Conservation (phyloP, 2,113 vertebrate genomes). For the Brachyhypopomus gauderio region DNA sequence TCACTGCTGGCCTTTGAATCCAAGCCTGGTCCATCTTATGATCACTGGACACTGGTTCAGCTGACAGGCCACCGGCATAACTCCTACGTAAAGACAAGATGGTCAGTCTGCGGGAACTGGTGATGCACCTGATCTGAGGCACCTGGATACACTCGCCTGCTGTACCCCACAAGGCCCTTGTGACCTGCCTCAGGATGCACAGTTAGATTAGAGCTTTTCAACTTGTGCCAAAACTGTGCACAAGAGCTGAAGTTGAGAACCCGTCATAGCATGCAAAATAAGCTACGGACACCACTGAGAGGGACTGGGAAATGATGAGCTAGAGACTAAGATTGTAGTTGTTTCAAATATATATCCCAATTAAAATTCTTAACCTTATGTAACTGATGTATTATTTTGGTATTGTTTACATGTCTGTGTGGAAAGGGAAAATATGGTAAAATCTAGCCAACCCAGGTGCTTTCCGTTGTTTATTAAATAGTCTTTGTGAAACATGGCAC, state of each 20-base stretch:
- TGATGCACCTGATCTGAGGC: not conserved
- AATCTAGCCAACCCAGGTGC: not conserved
- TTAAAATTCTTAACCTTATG: not conserved
- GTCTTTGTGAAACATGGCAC: not conserved
- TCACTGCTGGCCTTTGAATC: too few species aligned
- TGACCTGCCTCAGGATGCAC: not conserved
- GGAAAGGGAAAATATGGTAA: not conserved
- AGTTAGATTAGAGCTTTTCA: too few species aligned
- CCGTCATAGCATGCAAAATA: not conserved
- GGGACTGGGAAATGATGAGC: not conserved
- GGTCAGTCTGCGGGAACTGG: too few species aligned
- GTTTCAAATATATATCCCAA: not conserved
- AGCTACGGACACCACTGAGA: not conserved
- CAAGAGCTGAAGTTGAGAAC: too few species aligned
- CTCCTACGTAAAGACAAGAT: too few species aligned
- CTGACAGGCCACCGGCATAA: too few species aligned
- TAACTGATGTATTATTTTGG: not conserved
- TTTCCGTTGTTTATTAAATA: not conserved
- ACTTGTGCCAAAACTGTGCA: too few species aligned
- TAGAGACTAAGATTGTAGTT: not conserved
- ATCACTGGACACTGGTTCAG: too few species aligned
- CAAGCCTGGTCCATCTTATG: too few species aligned
- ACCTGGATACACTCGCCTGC: not conserved
- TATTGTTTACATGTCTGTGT: not conserved
- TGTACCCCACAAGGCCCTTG: not conserved